phyloP scores from a whole-genome alignment of 2,888 invertebrate genomes.

The Coremacera marginata region DNA sequence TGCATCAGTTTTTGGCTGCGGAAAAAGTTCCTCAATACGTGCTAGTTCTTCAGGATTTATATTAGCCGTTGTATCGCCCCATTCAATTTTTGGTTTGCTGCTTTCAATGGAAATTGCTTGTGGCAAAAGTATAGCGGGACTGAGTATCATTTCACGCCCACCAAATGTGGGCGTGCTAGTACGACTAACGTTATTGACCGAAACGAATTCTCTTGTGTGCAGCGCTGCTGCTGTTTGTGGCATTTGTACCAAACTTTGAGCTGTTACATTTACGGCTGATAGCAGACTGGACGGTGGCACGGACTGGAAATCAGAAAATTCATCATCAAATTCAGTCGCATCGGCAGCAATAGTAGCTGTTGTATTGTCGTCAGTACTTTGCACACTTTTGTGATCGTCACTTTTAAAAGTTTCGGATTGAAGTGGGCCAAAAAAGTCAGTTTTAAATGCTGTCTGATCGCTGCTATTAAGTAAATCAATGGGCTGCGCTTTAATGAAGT shows the following conservation, averaged over 20 bases:
- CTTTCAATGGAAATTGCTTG: slow-evolving; percentile 61
- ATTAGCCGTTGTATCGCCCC: slow-evolving; percentile 71
- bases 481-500: neutral
- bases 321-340: slow-evolving; percentile 64
- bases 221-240: slow-evolving; percentile 38
- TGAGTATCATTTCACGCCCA: slow-evolving; percentile 64
- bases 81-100: slow-evolving; percentile 69
- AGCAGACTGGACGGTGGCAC: slow-evolving; percentile 58
- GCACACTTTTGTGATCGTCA: slow-evolving; percentile 15
- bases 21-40: slow-evolving; percentile 67
- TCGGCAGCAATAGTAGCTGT: neutral
- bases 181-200: slow-evolving; percentile 46
- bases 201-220: slow-evolving; percentile 43
- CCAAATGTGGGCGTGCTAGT: slow-evolving; percentile 56
- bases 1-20: slow-evolving; percentile 55
- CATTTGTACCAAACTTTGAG: neutral
- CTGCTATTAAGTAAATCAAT: neutral
- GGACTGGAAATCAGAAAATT: slow-evolving; percentile 71
- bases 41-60: slow-evolving; percentile 68
- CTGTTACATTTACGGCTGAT: slow-evolving; percentile 26
- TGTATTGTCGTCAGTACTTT: slow-evolving; percentile 30
- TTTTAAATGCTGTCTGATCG: slow-evolving; percentile 33
- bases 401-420: slow-evolving; percentile 8
- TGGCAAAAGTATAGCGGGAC: slow-evolving; percentile 64
- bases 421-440: neutral